Conservation (phyloP, 2,888 invertebrate genomes). For the Drosophila meridiana region DNA sequence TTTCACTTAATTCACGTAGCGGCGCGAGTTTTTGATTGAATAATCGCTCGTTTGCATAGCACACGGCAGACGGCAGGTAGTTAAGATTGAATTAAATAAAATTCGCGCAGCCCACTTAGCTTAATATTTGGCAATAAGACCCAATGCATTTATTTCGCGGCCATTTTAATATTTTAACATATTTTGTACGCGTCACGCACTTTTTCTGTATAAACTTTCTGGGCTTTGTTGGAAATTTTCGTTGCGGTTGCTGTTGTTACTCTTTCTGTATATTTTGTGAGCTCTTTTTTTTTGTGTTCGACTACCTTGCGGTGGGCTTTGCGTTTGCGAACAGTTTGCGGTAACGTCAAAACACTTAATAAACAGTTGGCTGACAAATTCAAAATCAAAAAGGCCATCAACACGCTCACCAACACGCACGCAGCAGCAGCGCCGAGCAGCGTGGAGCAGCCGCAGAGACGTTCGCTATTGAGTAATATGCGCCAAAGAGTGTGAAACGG, state of each 20-base stretch:
- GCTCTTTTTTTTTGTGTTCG: conserved; percentile 5
- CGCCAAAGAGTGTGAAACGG: conserved; percentile 63
- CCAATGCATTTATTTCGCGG: conserved; percentile 33
- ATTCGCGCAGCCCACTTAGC: conserved; percentile 32
- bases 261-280: conserved; percentile 2
- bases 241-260: background rate
- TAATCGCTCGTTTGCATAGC: conserved; percentile 79
- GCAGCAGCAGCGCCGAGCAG: conserved; percentile 11
- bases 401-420: conserved; percentile 51
- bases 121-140: conserved; percentile 48
- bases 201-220: conserved; percentile 17
- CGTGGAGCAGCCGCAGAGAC: conserved; percentile 37
- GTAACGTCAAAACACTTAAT: conserved; percentile 81
- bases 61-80: conserved; percentile 34
- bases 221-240: background rate
- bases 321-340: conserved; percentile 76
- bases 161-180: conserved; percentile 52
- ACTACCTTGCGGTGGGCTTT: conserved; percentile 42
- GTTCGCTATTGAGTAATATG: conserved; percentile 74
- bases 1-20: conserved; percentile 79
- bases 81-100: conserved; percentile 60
- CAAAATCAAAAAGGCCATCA: conserved; percentile 78
- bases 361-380: conserved; percentile 81
- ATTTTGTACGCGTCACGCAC: conserved; percentile 42
- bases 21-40: conserved; percentile 76